phyloP scores from a whole-genome alignment of 2,113 vertebrate genomes.

The Aegithalos caudatus region DNA sequence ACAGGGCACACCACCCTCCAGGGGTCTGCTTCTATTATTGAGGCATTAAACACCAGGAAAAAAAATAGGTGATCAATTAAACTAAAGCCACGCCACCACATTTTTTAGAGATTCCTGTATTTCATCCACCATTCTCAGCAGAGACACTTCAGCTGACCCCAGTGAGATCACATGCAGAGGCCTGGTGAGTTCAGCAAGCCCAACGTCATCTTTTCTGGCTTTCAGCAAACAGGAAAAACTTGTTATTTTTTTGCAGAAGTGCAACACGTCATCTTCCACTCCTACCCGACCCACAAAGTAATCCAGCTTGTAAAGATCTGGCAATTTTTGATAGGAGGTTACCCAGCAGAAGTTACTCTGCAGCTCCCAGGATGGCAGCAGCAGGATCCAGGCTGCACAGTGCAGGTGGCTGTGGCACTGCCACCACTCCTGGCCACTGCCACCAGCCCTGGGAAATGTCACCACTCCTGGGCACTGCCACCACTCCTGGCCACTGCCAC shows the following conservation, averaged over 20 bases:
- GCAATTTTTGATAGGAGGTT: neutral
- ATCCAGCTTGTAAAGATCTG: neutral
- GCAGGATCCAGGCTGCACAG: neutral
- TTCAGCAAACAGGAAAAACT: neutral
- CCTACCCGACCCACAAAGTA: neutral
- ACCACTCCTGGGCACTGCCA: neutral
- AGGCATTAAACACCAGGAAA: neutral
- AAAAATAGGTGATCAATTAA: neutral
- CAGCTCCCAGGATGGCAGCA: fast-evolving
- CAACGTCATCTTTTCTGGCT: fast-evolving
- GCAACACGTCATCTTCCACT: neutral
- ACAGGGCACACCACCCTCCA: neutral
- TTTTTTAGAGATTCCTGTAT: neutral
- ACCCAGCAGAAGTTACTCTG: neutral
- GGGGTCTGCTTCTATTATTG: neutral
- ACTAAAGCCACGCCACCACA: neutral
- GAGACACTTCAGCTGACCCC: neutral
- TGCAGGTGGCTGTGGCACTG: fast-evolving
- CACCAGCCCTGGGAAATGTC: neutral
- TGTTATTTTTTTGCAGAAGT: neutral
- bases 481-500: neutral
- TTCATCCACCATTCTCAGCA: neutral
- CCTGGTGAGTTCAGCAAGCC: neutral
- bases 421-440: neutral
- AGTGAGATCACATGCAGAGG: fast-evolving